Base-by-base conservation (phyloP, 2,888 invertebrate genomes). In the Platycnemis pennipes region DNA sequence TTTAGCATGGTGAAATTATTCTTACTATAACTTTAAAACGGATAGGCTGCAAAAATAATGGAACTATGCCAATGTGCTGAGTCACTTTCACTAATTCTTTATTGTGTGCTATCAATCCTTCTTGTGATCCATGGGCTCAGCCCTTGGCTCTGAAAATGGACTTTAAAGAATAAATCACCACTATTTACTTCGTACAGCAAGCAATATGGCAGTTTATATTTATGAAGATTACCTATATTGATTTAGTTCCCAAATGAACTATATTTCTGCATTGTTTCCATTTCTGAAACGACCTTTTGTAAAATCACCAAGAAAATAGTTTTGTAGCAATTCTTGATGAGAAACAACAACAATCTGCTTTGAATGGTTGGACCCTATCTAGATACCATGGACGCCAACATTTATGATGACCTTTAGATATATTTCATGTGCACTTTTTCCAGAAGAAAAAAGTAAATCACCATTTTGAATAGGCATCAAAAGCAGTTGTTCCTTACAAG, bases 331-430 rank as follows among this genome's bases (percentile, higher is more conserved):
- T 87, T 46, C 87, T 87, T 87, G 87, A 44, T 87, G 46, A n/a
- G 87, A 87, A 87, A 87, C 87, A 87, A 87, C 44, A 87, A 45
- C 22, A 87, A 91, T 69, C 63, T 91, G 42, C 91, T 63, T n/a
- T 91, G 42, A 63, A 91, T 63, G 42, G 91, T 91, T 91, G 56
- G 91, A 44, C 44, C 63, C 91, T 91, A 91, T n/a, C 91, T 91
- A 91, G 63, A 42, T 42, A 91, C 91, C 91, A 91, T 91, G 56
- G 63, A 42, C 56, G 44, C 91, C 91, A 91, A 56, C 56, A n/a
- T 91, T 63, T 44, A 63, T 63, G 22, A 53, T 89, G 89, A 63
- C 63, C 63, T 63, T 63, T 5, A 63, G 77, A 77, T 77, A 37
- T 77, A 77, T 37, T 26, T 77, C 77, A 77, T 37, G 77, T 77